Conservation (phyloP, 2,888 invertebrate genomes). For the Timema cristinae region DNA sequence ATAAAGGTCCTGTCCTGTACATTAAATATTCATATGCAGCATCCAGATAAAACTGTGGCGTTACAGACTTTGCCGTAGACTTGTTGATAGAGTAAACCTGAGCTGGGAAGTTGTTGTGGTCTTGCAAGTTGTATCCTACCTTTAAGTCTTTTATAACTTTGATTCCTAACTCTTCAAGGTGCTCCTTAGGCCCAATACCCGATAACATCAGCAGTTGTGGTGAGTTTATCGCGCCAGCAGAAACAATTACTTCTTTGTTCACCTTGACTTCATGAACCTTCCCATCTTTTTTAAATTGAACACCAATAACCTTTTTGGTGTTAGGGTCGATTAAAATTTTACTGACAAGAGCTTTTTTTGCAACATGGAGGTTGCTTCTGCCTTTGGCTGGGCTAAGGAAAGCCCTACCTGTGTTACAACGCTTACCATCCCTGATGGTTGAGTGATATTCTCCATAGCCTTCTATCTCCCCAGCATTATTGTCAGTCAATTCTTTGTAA, state of each 20-base stretch:
- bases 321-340: conserved; percentile 61
- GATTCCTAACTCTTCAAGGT: conserved; percentile 41
- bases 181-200: conserved; percentile 50
- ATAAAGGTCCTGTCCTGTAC: conserved; percentile 47
- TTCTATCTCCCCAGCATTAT: conserved; percentile 45
- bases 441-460: conserved; percentile 50
- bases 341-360: conserved; percentile 56
- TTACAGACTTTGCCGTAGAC: conserved; percentile 1
- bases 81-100: conserved; percentile 7
- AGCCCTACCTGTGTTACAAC: conserved; percentile 57
- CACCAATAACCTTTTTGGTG: conserved; percentile 62
- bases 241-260: conserved; percentile 49
- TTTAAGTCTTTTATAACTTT: conserved; percentile 35
- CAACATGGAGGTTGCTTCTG: conserved; percentile 64
- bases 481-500: conserved; percentile 41
- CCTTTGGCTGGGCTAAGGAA: conserved; percentile 58
- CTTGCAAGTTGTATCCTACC: conserved; percentile 45
- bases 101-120: conserved; percentile 38
- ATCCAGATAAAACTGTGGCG: conserved; percentile 32
- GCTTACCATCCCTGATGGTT: conserved; percentile 48
- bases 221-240: conserved; percentile 54
- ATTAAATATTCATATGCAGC: conserved; percentile 44
- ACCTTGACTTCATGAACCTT: conserved; percentile 40
- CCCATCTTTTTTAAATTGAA: conserved; percentile 58
- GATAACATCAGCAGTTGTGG: conserved; percentile 60